phyloP scores from a whole-genome alignment of 1,140 invertebrate species.

The Macrotrachela quadricornifera region DNA sequence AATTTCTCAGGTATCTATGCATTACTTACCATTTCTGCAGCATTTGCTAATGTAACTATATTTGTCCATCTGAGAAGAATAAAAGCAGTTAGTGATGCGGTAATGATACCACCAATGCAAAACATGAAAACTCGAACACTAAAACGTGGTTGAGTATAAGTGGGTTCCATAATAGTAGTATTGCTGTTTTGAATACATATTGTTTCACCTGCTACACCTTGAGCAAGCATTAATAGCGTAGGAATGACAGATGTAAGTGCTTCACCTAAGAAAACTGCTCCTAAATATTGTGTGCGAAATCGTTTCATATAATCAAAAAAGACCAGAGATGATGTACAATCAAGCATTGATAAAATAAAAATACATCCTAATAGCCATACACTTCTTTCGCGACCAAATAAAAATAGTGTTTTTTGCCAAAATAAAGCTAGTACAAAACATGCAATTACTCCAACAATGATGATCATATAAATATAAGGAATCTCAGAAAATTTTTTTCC shows the following conservation, averaged over 20 bases:
- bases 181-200: too few species aligned
- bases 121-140: not conserved
- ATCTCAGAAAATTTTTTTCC: not conserved
- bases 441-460: not conserved
- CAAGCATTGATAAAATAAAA: constrained; percentile 58
- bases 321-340: constrained; percentile 68
- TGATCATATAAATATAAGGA: not conserved
- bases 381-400: not conserved
- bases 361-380: constrained; percentile 42
- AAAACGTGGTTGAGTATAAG: not conserved
- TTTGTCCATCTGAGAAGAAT: not conserved
- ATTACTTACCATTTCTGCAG: too few species aligned
- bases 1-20: too few species aligned
- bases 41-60: not conserved
- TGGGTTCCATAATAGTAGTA: too few species aligned
- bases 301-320: constrained; percentile 71
- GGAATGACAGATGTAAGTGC: constrained; percentile 70
- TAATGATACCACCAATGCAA: not conserved
- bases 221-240: constrained; percentile 51
- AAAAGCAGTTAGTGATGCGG: not conserved
- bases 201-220: constrained; percentile 45
- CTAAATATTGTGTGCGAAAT: constrained; percentile 46
- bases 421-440: not conserved
- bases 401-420: not conserved
- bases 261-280: constrained; percentile 44